Base-by-base conservation (phyloP, 1,140 invertebrate genomes). In the Penaeus japonicus region DNA sequence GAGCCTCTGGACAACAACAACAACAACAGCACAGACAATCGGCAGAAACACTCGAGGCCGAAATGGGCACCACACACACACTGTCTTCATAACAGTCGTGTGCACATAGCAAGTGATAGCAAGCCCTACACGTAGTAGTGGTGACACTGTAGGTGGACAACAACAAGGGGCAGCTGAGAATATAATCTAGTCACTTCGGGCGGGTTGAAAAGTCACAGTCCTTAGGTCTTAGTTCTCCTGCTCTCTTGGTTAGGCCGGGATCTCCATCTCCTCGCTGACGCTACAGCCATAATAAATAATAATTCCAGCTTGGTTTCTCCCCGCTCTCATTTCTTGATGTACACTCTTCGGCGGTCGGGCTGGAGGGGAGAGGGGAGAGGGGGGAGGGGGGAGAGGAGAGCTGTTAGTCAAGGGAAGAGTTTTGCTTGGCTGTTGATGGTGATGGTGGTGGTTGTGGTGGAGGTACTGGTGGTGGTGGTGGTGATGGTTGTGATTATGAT, bases 41-140 rank as follows among this genome's bases (percentile, higher is more conserved):
- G 39, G 30, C 39, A 77, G 39, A 32, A n/a, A 32, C 39, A 77
- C 39, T 77, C 20, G 15, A 77, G 73, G 30, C 30, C 15, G 73
- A 77, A 77, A 20, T 77, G 39, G n/a, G 39, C 73, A n/a, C 30
- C 73, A 35, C 73, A 32, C 87, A 83, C 54, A 83, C 39, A 81
- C 80, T 88, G 87, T 83, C 80, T 88, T 88, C 87, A 88, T 88
- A 88, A 88, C 87, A 88, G 80, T 59, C 79, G 77, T 88, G 54
- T 57, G 80, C 54, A 83, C 80, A 27, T 54, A 73, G 20, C 59
- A 35, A 10, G n/a, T 35, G 24, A 62, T 32, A 35, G 65, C 59
- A 83, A 83, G 59, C 81, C 81, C 57, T 83, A 83, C 81, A n/a
- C 47, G 57, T 80, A 86, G 85, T 57, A 79, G 27, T n/a, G 75